Evolutionary conservation across 2,113 vertebrate genomes (phyloP).

Genomic region (Gallinago paraguaiae): DNA sequence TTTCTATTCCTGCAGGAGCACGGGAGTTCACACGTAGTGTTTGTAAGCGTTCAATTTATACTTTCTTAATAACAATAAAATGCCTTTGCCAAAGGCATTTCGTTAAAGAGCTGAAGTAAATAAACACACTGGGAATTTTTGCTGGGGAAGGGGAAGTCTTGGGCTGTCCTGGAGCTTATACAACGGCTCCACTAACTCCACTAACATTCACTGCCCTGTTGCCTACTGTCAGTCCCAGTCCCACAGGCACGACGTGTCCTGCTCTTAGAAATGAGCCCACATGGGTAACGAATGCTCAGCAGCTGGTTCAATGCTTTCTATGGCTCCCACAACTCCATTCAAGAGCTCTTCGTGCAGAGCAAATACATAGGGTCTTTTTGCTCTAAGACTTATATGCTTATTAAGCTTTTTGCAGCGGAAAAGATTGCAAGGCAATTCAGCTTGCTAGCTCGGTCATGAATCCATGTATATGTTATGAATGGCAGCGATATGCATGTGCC

Average conservation of each 20-base stretch:
- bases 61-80: neutral
- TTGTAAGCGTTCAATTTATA: neutral
- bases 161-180: neutral
- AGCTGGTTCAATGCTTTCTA: neutral
- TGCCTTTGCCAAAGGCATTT: neutral
- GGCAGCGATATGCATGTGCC: neutral
- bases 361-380: neutral
- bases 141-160: neutral
- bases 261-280: neutral
- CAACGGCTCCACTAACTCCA: neutral
- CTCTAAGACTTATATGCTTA: neutral
- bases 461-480: constrained; percentile 40
- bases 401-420: constrained; percentile 5
- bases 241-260: accelerated
- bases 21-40: accelerated
- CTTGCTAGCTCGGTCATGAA: neutral
- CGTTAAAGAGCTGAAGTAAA: neutral
- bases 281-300: neutral
- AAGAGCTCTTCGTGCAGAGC: neutral
- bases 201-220: neutral
- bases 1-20: neutral
- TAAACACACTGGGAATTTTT: neutral
- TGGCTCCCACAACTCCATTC: neutral
- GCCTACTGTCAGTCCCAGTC: neutral
- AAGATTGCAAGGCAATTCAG: constrained; percentile 32